Evolutionary conservation across 2,888 invertebrate genomes (phyloP).

Genomic region (Ligdia adustata): DNA sequence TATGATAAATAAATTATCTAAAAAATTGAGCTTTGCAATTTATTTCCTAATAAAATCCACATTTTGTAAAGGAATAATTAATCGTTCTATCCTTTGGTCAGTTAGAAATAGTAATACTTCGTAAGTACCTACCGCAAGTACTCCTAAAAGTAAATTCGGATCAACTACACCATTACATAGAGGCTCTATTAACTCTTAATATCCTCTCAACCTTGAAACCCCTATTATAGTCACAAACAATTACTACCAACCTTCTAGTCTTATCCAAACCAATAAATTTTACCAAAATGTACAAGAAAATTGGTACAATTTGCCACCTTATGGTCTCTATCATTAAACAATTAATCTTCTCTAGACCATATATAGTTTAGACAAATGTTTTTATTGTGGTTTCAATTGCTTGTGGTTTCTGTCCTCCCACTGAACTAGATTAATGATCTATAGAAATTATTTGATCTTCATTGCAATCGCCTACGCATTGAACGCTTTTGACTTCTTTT

Average conservation of each 20-base stretch:
- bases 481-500: conserved; percentile 3
- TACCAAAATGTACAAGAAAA: conserved; percentile 39
- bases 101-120: too few species aligned
- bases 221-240: conserved; percentile 14
- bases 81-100: too few species aligned
- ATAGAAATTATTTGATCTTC: conserved; percentile 12
- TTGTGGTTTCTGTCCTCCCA: conserved; percentile 33
- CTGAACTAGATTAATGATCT: conserved; percentile 22
- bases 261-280: conserved; percentile 34
- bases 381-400: conserved; percentile 31
- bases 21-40: too few species aligned
- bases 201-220: conserved; percentile 14
- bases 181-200: conserved; percentile 5
- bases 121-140: too few species aligned
- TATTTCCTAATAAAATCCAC: too few species aligned
- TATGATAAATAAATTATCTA: too few species aligned
- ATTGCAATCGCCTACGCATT: conserved; percentile 15
- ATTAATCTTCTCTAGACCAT: conserved; percentile 47
- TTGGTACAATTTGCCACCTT: conserved; percentile 39
- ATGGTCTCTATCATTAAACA: conserved; percentile 39
- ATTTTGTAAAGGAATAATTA: too few species aligned
- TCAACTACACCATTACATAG: not conserved
- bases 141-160: not conserved
- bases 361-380: conserved; percentile 44
- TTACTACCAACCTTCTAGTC: conserved; percentile 8